Evolutionary conservation across 2,797 vertebrate genomes (phyloP).

Genomic region (Enteromius paludinosus): DNA sequence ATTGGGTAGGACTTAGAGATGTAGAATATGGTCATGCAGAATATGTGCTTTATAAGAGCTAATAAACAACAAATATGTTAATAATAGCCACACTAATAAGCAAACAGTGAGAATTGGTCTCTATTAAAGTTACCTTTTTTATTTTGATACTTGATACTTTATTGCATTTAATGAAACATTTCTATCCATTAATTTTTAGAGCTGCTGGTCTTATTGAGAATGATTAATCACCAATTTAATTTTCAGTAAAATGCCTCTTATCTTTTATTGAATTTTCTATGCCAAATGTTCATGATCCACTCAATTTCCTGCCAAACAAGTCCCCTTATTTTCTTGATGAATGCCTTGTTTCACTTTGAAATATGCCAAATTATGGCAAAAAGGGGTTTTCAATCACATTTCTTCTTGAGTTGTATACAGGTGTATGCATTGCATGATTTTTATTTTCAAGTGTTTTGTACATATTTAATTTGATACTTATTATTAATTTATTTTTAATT

Average conservation of each 20-base stretch:
- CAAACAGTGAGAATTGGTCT: no score
- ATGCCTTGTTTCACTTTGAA: not conserved
- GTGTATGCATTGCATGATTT: not conserved
- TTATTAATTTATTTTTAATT: no score
- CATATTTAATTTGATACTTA: no score
- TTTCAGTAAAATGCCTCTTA: not conserved
- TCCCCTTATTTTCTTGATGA: not conserved
- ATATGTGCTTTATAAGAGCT: no score
- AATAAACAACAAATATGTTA: no score
- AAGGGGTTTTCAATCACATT: not conserved
- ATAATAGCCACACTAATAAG: no score
- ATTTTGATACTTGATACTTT: not conserved
- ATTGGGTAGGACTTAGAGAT: no score
- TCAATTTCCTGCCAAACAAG: not conserved
- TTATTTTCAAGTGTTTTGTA: no score
- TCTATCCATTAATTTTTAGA: not conserved
- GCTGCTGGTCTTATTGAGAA: not conserved
- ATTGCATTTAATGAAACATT: not conserved
- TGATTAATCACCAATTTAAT: not conserved
- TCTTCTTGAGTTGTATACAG: not conserved
- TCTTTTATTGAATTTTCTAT: not conserved
- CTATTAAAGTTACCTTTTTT: not conserved
- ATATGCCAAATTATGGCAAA: not conserved
- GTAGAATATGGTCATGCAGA: no score
- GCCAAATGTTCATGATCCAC: not conserved